Evolutionary conservation across 2,888 invertebrate species (phyloP), one percentile per base, ranked within the genome.

Genomic region (Caenorhabditis auriculariae): DNA sequence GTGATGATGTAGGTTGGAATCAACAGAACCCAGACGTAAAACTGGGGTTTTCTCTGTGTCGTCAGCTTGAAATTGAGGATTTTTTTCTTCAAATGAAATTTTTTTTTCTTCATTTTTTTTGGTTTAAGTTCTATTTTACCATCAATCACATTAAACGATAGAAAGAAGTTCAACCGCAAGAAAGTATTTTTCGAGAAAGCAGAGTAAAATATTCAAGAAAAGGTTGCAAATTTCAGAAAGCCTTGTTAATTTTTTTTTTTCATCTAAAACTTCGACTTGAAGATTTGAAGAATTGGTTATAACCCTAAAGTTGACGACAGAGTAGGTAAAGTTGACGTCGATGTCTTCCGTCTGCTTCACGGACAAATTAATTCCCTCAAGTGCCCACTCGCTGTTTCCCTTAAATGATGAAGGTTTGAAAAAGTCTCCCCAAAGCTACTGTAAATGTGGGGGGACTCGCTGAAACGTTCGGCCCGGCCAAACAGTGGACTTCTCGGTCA

Each of bases 361-460:
- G 6, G 39, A 28, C 19, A 43, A 39, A 4, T 23, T 51, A 42
- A 60, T 51, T 29, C 48, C 50, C 15, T 60, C 55, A 39, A 63
- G 50, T 17, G 70, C 72, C 72, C 72, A 72, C 45, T 72, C 72
- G 17, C 64, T 64, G 27, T 72, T 72, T 1, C 72, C 72, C 64
- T 69, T 38, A 28, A 62, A 42, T 29, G 32, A 42, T 17, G 19
- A 21, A 37, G 43, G 4, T 49, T 23, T 24, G 24, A 7, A 49
- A 26, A n/a, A n/a, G n/a, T n/a, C n/a, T n/a, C n/a, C n/a, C n/a
- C n/a, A n/a, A n/a, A n/a, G n/a, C n/a, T 27, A 55, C 49, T 28
- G 44, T 47, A 12, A 42, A n/a, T n/a, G n/a, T n/a, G n/a, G n/a
- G n/a, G n/a, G n/a, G n/a, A n/a, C n/a, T n/a, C n/a, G n/a, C n/a